Evolutionary conservation across 2,888 invertebrate genomes (phyloP).

Genomic region (Trichogramma evanescens): DNA sequence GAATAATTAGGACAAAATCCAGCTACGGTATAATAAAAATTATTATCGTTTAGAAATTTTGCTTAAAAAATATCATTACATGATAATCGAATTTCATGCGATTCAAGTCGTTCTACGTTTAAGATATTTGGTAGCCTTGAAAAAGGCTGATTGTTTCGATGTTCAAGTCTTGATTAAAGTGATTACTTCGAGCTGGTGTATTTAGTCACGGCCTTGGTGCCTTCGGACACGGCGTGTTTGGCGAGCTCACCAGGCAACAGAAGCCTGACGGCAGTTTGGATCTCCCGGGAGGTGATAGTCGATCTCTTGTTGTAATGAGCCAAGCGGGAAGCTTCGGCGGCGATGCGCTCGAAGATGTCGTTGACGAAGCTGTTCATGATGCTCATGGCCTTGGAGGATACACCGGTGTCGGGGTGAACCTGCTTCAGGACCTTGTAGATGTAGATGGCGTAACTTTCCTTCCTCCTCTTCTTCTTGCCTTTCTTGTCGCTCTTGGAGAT

Average conservation of each 20-base stretch:
- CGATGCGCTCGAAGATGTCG: conserved; percentile 37
- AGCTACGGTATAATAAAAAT: no score
- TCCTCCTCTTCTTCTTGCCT: conserved; percentile 40
- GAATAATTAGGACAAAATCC: no score
- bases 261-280: conserved; percentile 59
- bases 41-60: no score
- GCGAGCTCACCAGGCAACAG: conserved; percentile 23
- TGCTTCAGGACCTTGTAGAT: conserved; percentile 10
- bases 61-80: no score
- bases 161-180: neutral
- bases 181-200: neutral
- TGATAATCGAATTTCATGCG: no score
- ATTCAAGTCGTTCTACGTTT: no score
- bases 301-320: conserved; percentile 58
- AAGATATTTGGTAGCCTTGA: conserved; percentile 19
- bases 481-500: conserved; percentile 37
- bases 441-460: conserved; percentile 27
- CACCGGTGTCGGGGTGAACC: conserved; percentile 52
- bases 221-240: conserved; percentile 18
- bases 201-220: conserved; percentile 51
- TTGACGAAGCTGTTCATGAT: conserved; percentile 32
- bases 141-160: conserved; percentile 19
- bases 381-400: conserved; percentile 40
- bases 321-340: conserved; percentile 29
- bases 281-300: conserved; percentile 63